These are phyloP conservation scores for Otis tarda DNA, from an alignment of 2,113 vertebrate genomes.

Conservation along the genomic window DNA sequence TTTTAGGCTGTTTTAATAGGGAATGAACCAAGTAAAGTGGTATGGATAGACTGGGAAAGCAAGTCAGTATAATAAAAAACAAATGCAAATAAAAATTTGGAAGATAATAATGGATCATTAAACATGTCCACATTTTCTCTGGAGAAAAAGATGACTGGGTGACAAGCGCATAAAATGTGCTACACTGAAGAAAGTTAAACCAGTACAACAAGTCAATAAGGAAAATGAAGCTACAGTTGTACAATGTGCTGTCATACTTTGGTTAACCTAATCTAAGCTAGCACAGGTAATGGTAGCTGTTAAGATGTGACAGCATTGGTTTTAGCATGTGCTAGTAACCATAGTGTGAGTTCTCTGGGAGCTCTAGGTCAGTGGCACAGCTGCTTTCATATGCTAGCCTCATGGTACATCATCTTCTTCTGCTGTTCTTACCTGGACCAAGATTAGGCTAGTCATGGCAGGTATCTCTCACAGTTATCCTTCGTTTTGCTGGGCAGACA, in stretches of 20 bases:
- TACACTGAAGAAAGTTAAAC: not conserved
- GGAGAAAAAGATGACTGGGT: not conserved
- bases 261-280: not conserved
- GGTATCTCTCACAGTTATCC: not conserved
- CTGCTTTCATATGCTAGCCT: not conserved
- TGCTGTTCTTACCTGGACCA: not conserved
- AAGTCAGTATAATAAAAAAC: not conserved
- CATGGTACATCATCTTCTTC: not conserved
- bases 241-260: not conserved
- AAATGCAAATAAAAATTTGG: not conserved
- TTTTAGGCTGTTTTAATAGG: not conserved
- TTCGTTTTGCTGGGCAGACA: not conserved
- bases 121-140: not conserved
- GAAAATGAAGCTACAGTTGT: not conserved
- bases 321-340: not conserved
- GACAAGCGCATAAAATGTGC: not conserved
- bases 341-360: not conserved
- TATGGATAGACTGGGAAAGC: not conserved
- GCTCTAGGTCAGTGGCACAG: not conserved
- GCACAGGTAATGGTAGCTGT: not conserved
- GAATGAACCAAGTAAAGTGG: not conserved
- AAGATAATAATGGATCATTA: not conserved
- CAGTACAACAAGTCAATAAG: not conserved
- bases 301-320: not conserved
- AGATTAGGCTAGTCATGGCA: not conserved